Evolutionary conservation across 2,797 vertebrate species (phyloP), one percentile per base, ranked within the genome.

Genomic region (Cetoscarus ocellatus): DNA sequence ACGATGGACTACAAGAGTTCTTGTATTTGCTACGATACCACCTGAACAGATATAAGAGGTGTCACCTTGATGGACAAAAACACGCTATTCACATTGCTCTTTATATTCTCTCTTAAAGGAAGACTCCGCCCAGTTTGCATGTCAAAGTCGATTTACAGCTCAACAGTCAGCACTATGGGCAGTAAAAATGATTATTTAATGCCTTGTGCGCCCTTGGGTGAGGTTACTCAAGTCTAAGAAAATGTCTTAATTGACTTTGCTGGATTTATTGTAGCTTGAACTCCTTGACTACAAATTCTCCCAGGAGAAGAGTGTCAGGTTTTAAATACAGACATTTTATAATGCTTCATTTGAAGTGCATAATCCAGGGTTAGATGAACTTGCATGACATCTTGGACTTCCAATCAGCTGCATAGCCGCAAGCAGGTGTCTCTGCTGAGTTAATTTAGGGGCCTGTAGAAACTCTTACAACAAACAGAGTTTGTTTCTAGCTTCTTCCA

Each of bases 301-400:
- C 8, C n/a, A 48, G 9, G 17, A 11, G 39, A 52, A 57, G 47
- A 39, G 7, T 9, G 38, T 9, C 1, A 2, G 17, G 18, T 44
- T 54, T 15, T 45, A 45, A 45, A 42, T 45, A 64, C 10, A 52
- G 6, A 59, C 10, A 15, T 35, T 6, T 3, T 54, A 4, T 14
- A 49, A 50, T 69, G 35, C 36, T 52, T 79, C n/a, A 63, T 36
- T 17, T 15, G 5, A 63, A 39, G 2, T 39, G 34, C 45, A 53
- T 7, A 54, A 18, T 55, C 38, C 7, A 39, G 12, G 14, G 6
- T 43, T 42, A 42, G 6, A 58, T 3, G 10, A 36, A 9, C 12
- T 44, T 50, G 27, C 8, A 68, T 10, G 7, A 34, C n/a, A 59
- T 19, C 8, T 35, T 5, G 15, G 42, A 58, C 43, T 39, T 44